Evolutionary conservation across 2,113 vertebrate genomes (phyloP).

Genomic region (Apaloderma vittatum): DNA sequence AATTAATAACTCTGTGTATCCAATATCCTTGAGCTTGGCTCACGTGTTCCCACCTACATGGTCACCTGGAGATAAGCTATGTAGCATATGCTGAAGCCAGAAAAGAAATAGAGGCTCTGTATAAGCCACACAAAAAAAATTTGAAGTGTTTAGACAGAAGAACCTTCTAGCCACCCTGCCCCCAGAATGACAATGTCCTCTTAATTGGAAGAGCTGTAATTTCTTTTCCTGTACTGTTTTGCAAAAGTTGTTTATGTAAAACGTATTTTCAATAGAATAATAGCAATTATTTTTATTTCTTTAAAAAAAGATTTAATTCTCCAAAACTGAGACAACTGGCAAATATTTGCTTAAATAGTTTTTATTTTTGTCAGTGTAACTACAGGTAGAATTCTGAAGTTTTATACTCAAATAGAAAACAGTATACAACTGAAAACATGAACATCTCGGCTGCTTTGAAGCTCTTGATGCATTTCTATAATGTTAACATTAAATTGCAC

Average conservation of each 20-base stretch:
- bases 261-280: neutral
- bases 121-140: neutral
- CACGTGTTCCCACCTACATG: neutral
- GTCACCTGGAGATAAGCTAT: neutral
- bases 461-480: neutral
- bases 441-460: neutral
- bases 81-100: neutral
- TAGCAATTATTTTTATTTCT: neutral
- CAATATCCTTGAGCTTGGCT: neutral
- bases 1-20: neutral
- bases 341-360: neutral
- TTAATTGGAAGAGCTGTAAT: neutral
- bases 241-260: neutral
- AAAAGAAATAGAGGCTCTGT: neutral
- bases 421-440: neutral
- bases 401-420: neutral
- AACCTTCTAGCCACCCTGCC: neutral
- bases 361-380: neutral
- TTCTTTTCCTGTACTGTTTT: neutral
- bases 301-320: neutral
- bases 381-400: neutral
- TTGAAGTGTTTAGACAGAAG: neutral
- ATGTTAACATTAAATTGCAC: neutral
- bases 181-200: neutral
- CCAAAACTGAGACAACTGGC: neutral